Conservation (phyloP, 2,888 invertebrate genomes). For the Rhagonycha lutea region DNA sequence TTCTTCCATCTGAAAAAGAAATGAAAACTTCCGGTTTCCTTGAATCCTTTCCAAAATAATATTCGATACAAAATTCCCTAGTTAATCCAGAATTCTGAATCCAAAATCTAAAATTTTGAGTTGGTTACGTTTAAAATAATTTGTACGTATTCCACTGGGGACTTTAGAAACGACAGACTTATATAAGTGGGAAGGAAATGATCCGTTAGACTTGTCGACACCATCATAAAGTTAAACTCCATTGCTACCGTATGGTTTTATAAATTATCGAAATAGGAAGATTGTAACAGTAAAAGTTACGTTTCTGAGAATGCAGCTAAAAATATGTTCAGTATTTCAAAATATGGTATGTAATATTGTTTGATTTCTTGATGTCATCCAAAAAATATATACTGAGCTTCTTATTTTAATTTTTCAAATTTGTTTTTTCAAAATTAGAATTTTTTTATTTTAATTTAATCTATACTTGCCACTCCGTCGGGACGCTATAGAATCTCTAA, state of each 20-base stretch:
- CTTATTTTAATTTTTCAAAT: background rate
- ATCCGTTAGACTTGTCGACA: slow-evolving; percentile 36
- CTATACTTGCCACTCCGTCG: slow-evolving; percentile 21
- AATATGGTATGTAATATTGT: background rate
- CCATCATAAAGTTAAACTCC: slow-evolving; percentile 32
- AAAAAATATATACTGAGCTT: background rate
- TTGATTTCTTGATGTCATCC: background rate
- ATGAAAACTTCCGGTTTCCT: no score
- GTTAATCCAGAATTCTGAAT: no score
- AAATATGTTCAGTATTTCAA: background rate
- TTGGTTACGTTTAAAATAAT: background rate
- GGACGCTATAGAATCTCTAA: slow-evolving; percentile 21
- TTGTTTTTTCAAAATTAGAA: slow-evolving; percentile 4
- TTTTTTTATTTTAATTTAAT: slow-evolving; percentile 2
- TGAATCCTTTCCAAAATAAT: no score
- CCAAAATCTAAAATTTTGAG: background rate
- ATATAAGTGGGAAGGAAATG: slow-evolving; percentile 35
- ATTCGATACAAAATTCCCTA: no score
- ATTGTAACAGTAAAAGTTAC: background rate
- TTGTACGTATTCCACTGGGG: background rate
- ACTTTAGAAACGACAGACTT: slow-evolving; percentile 28
- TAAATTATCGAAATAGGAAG: slow-evolving; percentile 4
- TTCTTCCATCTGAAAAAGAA: no score
- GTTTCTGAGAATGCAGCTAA: background rate
- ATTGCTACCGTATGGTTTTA: slow-evolving; percentile 32